Percentiles rank a stretch among this genome's conserved stretches.
Evolutionary conservation across 2,888 invertebrate genomes (phyloP).

Genomic region (Tryphoninae sp.): DNA sequence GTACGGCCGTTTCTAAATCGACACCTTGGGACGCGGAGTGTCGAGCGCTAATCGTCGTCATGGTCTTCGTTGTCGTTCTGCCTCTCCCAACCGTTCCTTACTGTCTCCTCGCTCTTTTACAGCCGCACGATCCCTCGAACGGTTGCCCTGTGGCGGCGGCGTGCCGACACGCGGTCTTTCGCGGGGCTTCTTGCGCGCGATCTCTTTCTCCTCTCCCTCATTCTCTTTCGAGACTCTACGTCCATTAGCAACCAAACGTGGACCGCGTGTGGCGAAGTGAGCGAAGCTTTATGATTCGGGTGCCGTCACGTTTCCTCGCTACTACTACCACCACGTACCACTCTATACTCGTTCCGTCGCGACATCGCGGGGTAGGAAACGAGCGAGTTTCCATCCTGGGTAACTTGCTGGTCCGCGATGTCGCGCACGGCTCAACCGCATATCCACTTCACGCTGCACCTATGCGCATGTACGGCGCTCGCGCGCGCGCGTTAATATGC

Average conservation of each 20-base stretch:
- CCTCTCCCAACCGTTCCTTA: constrained; percentile 30
- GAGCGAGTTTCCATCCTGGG: constrained; percentile 75
- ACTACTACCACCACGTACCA: constrained; percentile 17
- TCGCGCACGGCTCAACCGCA: constrained; percentile 29
- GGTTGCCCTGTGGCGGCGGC: constrained; percentile 58
- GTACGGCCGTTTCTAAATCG: constrained; percentile 68
- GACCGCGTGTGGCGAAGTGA: constrained; percentile 40
- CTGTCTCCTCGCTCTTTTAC: constrained; percentile 29
- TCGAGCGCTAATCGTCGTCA: constrained; percentile 69
- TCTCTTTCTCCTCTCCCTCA: constrained; percentile 29
- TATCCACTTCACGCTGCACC: constrained; percentile 39
- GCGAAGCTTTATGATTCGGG: constrained; percentile 71
- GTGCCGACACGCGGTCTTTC: constrained; percentile 69
- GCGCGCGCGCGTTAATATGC: constrained; percentile 5
- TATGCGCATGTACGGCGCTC: constrained; percentile 18
- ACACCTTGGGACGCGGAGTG: constrained; percentile 66
- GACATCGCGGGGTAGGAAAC: constrained; percentile 62
- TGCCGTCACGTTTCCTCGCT: constrained; percentile 74
- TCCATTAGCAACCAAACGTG: constrained; percentile 67
- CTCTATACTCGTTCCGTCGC: constrained; percentile 71
- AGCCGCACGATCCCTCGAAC: constrained; percentile 8
- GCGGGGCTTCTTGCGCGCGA: constrained; percentile 62
- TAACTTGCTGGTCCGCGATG: constrained; percentile 46
- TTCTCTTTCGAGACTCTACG: constrained; percentile 47
- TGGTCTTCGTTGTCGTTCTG: constrained; percentile 50